Percentiles rank a stretch among this genome's conserved stretches.
These are phyloP conservation scores for Petrophora chlorosata DNA, from an alignment of 2,888 invertebrate genomes.

Conservation along the genomic window DNA sequence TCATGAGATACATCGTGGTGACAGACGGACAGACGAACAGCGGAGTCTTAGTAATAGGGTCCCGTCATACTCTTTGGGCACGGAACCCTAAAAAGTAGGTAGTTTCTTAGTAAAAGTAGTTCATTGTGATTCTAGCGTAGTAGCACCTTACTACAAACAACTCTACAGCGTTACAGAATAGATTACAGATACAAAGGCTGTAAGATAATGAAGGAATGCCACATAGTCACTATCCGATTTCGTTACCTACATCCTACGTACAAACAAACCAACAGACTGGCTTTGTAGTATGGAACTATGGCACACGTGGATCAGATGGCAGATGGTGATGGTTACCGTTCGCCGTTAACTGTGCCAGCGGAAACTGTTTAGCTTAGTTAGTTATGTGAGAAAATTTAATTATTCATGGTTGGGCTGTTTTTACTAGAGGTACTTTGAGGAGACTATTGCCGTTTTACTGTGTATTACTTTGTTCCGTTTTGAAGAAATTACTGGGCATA, in stretches of 20 bases:
- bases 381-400: not conserved
- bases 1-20: too few relatives aligned
- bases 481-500: too few relatives aligned
- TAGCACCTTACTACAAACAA: too few relatives aligned
- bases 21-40: too few relatives aligned
- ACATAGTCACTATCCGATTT: conserved; percentile 18
- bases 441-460: too few relatives aligned
- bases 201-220: conserved; percentile 24
- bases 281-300: conserved; percentile 1
- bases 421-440: not conserved
- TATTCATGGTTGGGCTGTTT: not conserved
- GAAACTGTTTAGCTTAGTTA: not conserved
- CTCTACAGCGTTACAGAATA: too few relatives aligned
- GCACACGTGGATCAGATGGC: conserved; percentile 9
- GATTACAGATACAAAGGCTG: conserved; percentile 14
- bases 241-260: conserved; percentile 22
- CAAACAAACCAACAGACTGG: conserved; percentile 12
- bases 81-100: too few relatives aligned
- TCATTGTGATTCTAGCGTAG: too few relatives aligned
- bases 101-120: too few relatives aligned
- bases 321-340: conserved; percentile 1
- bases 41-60: too few relatives aligned
- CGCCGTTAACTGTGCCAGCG: conserved; percentile 4
- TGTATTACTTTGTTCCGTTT: too few relatives aligned
- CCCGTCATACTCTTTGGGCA: too few relatives aligned